These are phyloP conservation scores for Steatocranus sp. DNA, from an alignment of 2,797 vertebrate genomes.

Conservation along the genomic window DNA sequence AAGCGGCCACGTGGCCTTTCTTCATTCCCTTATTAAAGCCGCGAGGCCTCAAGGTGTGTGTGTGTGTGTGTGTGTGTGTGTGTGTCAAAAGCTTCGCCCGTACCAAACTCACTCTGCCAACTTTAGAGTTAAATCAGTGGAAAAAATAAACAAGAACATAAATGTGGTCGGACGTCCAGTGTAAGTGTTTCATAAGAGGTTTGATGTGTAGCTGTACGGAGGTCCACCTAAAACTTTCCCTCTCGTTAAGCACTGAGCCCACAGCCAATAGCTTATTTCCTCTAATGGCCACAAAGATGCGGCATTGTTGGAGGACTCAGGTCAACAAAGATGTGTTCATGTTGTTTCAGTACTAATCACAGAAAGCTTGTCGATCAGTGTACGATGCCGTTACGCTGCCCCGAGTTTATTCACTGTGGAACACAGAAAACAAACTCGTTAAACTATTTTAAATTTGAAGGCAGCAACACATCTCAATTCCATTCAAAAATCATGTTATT, in stretches of 20 bases:
- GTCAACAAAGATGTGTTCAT: background rate
- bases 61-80: background rate
- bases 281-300: fast-evolving
- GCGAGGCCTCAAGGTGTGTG: fast-evolving
- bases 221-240: background rate
- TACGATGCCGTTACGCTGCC: fast-evolving
- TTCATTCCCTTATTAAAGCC: background rate
- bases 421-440: background rate
- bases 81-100: background rate
- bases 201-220: background rate
- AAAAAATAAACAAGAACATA: background rate
- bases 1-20: background rate
- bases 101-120: background rate
- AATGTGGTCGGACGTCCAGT: background rate
- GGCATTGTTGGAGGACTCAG: background rate
- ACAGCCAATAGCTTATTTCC: background rate
- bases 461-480: background rate
- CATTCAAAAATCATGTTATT: background rate
- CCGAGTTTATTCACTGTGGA: fast-evolving
- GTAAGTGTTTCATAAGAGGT: background rate
- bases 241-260: fast-evolving
- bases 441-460: background rate
- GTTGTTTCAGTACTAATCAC: background rate
- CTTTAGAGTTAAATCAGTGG: background rate
- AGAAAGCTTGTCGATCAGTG: background rate